Base-by-base conservation (phyloP, 2,888 invertebrate genomes). In the Ennomos fuscantarius region DNA sequence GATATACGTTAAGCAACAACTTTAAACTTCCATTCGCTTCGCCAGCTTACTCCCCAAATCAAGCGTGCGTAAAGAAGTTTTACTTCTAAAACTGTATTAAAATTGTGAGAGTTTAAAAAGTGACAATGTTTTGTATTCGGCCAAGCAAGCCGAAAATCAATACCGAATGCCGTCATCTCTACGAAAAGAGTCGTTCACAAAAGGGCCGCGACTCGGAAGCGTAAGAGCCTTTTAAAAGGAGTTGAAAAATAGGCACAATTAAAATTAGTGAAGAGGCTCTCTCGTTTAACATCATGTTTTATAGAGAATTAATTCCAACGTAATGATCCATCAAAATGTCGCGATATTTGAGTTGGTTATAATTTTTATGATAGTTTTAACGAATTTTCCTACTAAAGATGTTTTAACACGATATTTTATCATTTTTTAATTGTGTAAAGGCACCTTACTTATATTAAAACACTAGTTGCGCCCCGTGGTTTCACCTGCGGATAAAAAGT, bases 171-270 rank as follows among this genome's bases (percentile, higher is more conserved):
- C 5, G 15, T 40, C 15, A 45, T 47, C 56, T 33, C 52, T 52
- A 52, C n/a, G 24, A 43, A 49, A 53, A 56, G 56, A 64, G 58
- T 62, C 64, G 50, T 65, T 65, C 55, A 49, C 37, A 39, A 60
- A 65, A 63, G 63, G 60, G 63, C 44, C 50, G 53, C 48, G 55
- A 46, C 47, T 55, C 24, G 15, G 39, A 45, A 54, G 33, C 54
- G 24, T 24, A 44, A 56, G 55, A 45, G 55, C 15, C 48, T 53
- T 60, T 51, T 34, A 32, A 48, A 62, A 49, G 48, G 56, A 58
- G 55, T 56, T 61, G 42, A 65, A 62, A 65, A 65, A 67, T 65
- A 65, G 63, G 65, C 58, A 59, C 58, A 56, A 62, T 62, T 65
- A 45, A 42, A 57, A 62, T 65, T 55, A 65, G 46, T 48, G 52